Evolutionary conservation across 2,888 invertebrate species (phyloP), one percentile per base, ranked within the genome.

Genomic region (Chaetogeoica ovagalla): DNA sequence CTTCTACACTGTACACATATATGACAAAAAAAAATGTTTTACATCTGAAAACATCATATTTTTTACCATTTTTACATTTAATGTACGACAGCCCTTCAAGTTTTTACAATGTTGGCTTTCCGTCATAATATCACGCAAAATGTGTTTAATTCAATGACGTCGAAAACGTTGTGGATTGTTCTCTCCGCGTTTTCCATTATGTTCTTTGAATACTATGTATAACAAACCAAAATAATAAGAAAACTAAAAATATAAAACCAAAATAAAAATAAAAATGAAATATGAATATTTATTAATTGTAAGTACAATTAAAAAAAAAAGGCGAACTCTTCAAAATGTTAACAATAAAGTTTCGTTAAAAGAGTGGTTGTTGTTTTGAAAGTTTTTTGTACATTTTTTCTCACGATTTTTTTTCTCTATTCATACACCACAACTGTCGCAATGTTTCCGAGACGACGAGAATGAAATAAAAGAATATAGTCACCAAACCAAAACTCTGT

Each of bases 391-490:
- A 4, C 62, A 19, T 30, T 30, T 73, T 60, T 30, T 39, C 21
- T 8, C 8, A 2, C 19, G 19, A 5, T 19, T 48, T 52, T 73
- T 30, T 48, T 52, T 63, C n/a, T 52, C 52, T 37, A 23, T n/a
- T 62, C 48, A 62, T 39, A 71, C n/a, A 13, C 37, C 21, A 21
- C 59, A 69, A 48, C 43, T 19, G 43, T 43, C 19, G 19, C 60
- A 73, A 37, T 52, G 62, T 52, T n/a, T 52, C n/a, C 23, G 9
- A 63, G 48, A 73, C n/a, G 23, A 21, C 55, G 19, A 19, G 37
- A 63, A 73, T n/a, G 48, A 48, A 73, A 73, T 73, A 63, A 37
- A 73, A 73, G 8, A 52, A 62, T 52, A 63, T 9, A 30, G 30
- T 55, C 7, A 55, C 43, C 13, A 57, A 73, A 73, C 37, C n/a